Base-by-base conservation (phyloP, 2,888 invertebrate genomes). In the Notodonta dromedarius region DNA sequence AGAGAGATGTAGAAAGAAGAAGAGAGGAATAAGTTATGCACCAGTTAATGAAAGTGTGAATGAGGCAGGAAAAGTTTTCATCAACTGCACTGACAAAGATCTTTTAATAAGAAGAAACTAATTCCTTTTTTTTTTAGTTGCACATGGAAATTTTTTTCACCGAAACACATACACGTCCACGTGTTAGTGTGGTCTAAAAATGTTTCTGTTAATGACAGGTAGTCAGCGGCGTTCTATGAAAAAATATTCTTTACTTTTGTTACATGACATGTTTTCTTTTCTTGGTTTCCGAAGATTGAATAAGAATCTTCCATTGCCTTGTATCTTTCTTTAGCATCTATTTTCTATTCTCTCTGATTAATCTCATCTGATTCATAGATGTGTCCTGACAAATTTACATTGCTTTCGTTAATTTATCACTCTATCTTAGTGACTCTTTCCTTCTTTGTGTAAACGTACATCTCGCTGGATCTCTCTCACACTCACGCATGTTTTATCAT, bases 401-500 rank as follows among this genome's bases (percentile, higher is more conserved):
- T 35, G 4, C 35, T 35, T 35, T 35, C 35, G 35, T 1, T 35
- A 35, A 35, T 35, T 35, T 35, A 35, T 35, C 35, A 35, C 9
- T 42, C 2, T 46, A 46, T 6, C n/a, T 46, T 11, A 46, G 13
- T n/a, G n/a, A 46, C n/a, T n/a, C 46, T 46, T 13, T n/a, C 46
- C 46, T n/a, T 46, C 46, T n/a, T n/a, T 5, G 46, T 46, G 46
- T n/a, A n/a, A 9, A 46, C n/a, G n/a, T 46, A 46, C 13, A 46
- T 11, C 46, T 46, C 42, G 42, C 24, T 42, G 42, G n/a, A n/a
- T 13, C 44, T 12, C 9, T 12, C 13, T 5, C 46, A 46, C 46
- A n/a, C 46, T 46, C 46, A 46, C 9, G 9, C 42, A 44, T 44
- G n/a, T 70, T 77, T 79, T 76, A 79, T 73, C 71, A 65, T 57